These are phyloP conservation scores for Lepidurus packardi DNA, from an alignment of 1,140 invertebrate genomes.

Conservation along the genomic window DNA sequence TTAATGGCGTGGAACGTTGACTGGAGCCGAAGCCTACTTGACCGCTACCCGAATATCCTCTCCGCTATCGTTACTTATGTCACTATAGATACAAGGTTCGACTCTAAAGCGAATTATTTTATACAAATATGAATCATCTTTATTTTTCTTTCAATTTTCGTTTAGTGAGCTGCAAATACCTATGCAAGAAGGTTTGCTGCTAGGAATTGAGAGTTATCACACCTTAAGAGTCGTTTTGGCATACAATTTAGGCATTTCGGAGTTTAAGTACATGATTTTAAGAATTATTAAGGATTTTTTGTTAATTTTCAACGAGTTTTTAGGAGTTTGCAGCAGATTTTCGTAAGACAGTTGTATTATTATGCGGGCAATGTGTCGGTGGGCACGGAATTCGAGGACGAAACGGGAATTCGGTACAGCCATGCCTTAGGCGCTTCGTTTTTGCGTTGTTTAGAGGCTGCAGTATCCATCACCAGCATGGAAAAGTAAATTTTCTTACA, in stretches of 20 bases:
- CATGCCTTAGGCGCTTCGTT: slow-evolving; percentile 42
- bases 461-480: slow-evolving; percentile 36
- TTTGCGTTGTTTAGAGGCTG: slow-evolving; percentile 40
- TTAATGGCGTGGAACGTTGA: slow-evolving; percentile 16
- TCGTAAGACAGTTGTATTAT: slow-evolving; percentile 41
- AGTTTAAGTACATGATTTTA: slow-evolving; percentile 39
- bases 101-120: neutral
- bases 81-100: neutral
- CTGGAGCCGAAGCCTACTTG: neutral
- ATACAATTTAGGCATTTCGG: slow-evolving; percentile 45
- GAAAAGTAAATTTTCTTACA: slow-evolving; percentile 23
- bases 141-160: slow-evolving; percentile 37
- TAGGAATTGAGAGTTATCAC: slow-evolving; percentile 45
- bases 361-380: slow-evolving; percentile 34
- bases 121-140: neutral
- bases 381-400: slow-evolving; percentile 34
- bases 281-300: neutral
- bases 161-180: slow-evolving; percentile 39
- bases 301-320: slow-evolving; percentile 31
- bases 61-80: neutral
- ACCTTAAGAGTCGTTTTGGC: slow-evolving; percentile 46
- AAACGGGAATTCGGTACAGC: slow-evolving; percentile 35
- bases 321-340: slow-evolving; percentile 44
- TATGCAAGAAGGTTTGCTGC: slow-evolving; percentile 40
- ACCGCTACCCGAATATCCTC: slow-evolving; percentile 6